Evolutionary conservation across 2,888 invertebrate species (phyloP).

Genomic region (Sialis lutaria): DNA sequence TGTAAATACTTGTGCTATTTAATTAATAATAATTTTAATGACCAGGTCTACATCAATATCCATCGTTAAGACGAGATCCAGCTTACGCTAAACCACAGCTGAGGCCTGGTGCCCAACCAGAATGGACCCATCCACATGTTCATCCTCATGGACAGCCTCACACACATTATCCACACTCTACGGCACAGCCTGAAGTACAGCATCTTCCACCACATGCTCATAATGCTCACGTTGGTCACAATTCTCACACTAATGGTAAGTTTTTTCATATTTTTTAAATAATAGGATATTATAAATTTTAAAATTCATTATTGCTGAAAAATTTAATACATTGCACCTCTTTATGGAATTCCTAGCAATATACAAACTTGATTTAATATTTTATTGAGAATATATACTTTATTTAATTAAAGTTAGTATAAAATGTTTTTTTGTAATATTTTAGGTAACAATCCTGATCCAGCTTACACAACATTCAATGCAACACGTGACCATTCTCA

Average conservation of each 20-base stretch:
- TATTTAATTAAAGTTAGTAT: too few species aligned
- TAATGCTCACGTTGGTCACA: constrained; percentile 19
- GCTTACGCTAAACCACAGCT: constrained; percentile 19
- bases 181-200: neutral
- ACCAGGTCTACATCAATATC: constrained; percentile 25
- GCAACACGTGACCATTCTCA: constrained; percentile 16
- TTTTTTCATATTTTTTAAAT: too few species aligned
- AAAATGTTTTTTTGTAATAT: too few species aligned
- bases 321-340: too few species aligned
- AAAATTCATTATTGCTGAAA: too few species aligned
- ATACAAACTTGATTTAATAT: too few species aligned
- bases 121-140: constrained; percentile 18
- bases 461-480: neutral
- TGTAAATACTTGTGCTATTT: too few species aligned
- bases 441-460: too few species aligned
- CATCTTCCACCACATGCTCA: neutral
- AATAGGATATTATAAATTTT: too few species aligned
- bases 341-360: too few species aligned
- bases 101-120: constrained; percentile 18
- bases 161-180: constrained; percentile 5
- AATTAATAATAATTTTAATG: neutral
- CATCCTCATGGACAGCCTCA: constrained; percentile 12
- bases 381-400: too few species aligned
- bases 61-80: constrained; percentile 28
- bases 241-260: constrained; percentile 16